These are phyloP conservation scores for Geophilus truncorum DNA, from an alignment of 2,888 invertebrate species.

Conservation along the genomic window DNA sequence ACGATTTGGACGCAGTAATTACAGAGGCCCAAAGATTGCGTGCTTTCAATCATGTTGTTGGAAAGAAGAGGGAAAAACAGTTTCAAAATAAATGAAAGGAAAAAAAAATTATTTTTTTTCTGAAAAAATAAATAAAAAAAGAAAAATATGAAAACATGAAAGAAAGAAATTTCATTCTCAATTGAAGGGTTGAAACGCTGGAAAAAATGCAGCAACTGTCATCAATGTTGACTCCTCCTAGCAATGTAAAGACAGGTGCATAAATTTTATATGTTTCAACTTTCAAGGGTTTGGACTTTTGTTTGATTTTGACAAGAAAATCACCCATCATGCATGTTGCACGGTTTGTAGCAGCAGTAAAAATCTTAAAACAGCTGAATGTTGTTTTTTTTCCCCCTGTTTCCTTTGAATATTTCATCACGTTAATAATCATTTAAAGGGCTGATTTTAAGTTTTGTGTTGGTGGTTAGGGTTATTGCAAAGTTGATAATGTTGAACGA, in stretches of 20 bases:
- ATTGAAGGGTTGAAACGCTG: neutral
- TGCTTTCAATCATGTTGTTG: neutral
- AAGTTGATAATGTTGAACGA: neutral
- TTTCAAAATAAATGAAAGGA: neutral
- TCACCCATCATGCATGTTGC: neutral
- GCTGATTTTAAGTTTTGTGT: neutral
- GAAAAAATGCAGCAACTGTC: neutral
- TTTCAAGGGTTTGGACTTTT: neutral
- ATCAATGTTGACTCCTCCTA: neutral
- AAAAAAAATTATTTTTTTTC: neutral
- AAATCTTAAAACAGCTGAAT: too few relatives aligned
- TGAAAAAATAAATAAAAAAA: neutral
- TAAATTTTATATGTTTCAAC: neutral
- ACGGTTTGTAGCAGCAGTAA: too few relatives aligned
- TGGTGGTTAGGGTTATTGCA: neutral
- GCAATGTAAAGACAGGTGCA: neutral
- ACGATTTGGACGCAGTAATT: neutral
- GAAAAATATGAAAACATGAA: neutral
- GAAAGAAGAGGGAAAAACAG: neutral
- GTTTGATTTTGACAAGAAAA: neutral
- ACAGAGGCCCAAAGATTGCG: neutral
- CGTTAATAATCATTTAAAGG: neutral
- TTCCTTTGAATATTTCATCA: too few relatives aligned
- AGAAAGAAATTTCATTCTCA: neutral
- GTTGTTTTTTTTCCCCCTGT: too few relatives aligned